Evolutionary conservation across 2,888 invertebrate species (phyloP).

Genomic region (Drosophila prostipennis): DNA sequence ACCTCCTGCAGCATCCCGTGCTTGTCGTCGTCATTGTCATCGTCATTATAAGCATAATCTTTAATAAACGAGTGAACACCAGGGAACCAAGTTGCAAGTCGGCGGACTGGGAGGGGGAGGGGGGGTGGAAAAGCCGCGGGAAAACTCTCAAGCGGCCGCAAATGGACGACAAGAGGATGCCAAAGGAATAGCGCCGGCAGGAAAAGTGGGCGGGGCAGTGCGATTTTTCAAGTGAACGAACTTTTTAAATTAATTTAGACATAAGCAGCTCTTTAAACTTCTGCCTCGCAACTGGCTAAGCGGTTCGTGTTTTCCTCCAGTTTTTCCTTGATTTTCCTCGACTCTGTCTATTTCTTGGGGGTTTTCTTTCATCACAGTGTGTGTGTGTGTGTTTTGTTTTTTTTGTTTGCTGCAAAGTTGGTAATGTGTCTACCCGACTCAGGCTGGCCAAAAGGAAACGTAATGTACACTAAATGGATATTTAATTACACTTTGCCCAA

Average conservation of each 20-base stretch:
- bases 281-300: constrained; percentile 33
- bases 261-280: constrained; percentile 77
- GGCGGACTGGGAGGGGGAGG: background rate
- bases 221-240: constrained; percentile 77
- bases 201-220: constrained; percentile 26
- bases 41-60: constrained; percentile 80
- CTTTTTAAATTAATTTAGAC: constrained; percentile 79
- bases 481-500: constrained; percentile 71
- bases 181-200: constrained; percentile 9
- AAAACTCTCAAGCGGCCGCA: constrained; percentile 66
- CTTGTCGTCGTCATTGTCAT: constrained; percentile 77
- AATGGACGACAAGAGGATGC: constrained; percentile 52
- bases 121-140: constrained; percentile 50
- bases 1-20: constrained; percentile 40
- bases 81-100: constrained; percentile 40
- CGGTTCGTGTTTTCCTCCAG: constrained; percentile 31
- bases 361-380: background rate
- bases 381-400: constrained; percentile 6
- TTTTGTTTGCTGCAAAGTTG: constrained; percentile 24
- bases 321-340: constrained; percentile 10
- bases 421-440: constrained; percentile 69
- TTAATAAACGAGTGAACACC: constrained; percentile 76
- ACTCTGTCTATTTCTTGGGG: constrained; percentile 8
- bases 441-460: constrained; percentile 67
- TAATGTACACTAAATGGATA: constrained; percentile 79